phyloP scores from a whole-genome alignment of 92 coral and sea anemone genomes.

The Palythoa caribaeorum region DNA sequence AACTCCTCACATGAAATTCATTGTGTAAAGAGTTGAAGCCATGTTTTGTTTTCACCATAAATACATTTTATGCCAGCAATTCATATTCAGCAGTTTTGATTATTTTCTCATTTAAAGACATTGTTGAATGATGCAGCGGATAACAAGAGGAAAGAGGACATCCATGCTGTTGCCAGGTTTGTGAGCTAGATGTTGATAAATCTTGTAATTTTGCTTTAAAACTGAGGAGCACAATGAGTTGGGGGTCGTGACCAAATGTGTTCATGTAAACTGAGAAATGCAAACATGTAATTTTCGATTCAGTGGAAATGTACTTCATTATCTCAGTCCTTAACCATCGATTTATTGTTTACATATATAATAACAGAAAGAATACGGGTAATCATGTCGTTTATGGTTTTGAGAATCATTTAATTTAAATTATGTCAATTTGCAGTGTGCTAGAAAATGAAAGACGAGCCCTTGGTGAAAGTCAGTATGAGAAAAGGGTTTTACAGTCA shows the following conservation, averaged over 20 bases:
- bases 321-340: too few relatives aligned
- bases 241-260: too few relatives aligned
- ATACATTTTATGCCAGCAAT: too few relatives aligned
- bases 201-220: not conserved
- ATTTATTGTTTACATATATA: not conserved
- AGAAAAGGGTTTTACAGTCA: constrained; percentile 79
- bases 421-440: constrained; percentile 60
- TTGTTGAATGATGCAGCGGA: constrained; percentile 83
- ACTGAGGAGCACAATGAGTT: not conserved
- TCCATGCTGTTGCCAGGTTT: constrained; percentile 85
- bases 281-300: too few relatives aligned
- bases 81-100: not conserved
- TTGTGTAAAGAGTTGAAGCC: too few relatives aligned
- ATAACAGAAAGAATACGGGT: not conserved
- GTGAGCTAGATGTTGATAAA: not conserved
- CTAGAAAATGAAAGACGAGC: constrained; percentile 81
- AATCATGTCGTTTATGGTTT: not conserved
- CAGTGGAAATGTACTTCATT: too few relatives aligned
- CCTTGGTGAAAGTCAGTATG: constrained; percentile 80
- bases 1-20: too few relatives aligned
- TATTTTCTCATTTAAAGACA: constrained; percentile 38
- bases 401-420: too few relatives aligned
- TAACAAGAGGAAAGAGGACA: constrained; percentile 77
- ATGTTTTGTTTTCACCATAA: too few relatives aligned
- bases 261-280: too few relatives aligned